phyloP scores from a whole-genome alignment of 2,113 vertebrate genomes.

The Nesogale talazaci region DNA sequence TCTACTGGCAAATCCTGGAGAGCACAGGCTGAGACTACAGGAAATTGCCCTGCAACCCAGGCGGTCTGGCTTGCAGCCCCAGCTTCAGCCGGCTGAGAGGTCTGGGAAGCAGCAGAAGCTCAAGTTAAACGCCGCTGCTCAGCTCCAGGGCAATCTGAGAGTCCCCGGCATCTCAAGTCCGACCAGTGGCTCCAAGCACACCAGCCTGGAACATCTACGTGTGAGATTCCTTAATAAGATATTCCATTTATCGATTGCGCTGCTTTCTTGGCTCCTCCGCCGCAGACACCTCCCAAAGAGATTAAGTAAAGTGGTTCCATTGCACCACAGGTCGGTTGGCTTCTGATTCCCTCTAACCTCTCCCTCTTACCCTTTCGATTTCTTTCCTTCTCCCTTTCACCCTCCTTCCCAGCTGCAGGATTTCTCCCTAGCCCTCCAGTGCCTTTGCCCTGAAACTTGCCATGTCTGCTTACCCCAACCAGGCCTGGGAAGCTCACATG shows the following conservation, averaged over 20 bases:
- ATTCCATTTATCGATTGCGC: neutral
- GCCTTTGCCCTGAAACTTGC: constrained; percentile 67
- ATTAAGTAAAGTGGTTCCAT: constrained; percentile 7
- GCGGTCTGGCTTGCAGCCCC: neutral
- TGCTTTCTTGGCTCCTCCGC: constrained; percentile 8
- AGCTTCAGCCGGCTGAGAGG: neutral
- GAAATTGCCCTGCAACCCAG: neutral
- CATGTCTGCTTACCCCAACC: neutral
- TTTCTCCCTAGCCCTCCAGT: constrained; percentile 16
- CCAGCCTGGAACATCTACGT: constrained; percentile 58
- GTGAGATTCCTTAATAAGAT: constrained; percentile 56
- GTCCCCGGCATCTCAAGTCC: neutral
- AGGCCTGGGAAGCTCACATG: neutral
- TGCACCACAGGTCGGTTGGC: neutral
- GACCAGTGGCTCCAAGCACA: neutral
- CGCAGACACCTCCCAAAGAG: neutral
- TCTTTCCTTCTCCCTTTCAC: constrained; percentile 31
- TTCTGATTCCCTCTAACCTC: neutral
- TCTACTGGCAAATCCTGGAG: no score
- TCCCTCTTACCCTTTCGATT: neutral
- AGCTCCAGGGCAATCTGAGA: neutral
- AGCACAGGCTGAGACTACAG: neutral
- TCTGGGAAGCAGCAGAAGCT: constrained; percentile 39
- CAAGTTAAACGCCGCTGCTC: constrained; percentile 64
- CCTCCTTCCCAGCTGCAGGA: constrained; percentile 8